These are phyloP conservation scores for Molanna angustata DNA, from an alignment of 2,888 invertebrate species.

Conservation along the genomic window DNA sequence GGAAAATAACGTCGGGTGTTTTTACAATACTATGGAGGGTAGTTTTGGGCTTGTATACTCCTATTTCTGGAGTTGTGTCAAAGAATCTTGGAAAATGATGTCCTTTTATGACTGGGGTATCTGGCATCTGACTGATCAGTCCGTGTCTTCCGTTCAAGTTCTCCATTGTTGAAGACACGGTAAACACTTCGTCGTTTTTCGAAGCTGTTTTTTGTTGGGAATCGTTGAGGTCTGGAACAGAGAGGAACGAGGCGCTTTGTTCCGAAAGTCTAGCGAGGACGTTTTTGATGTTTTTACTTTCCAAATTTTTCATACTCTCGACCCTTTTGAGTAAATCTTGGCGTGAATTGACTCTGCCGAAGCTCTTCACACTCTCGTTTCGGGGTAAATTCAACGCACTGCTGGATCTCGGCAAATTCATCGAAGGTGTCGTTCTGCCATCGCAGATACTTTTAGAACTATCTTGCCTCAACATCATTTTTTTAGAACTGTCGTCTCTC, in stretches of 20 bases:
- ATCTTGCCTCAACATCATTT: too few species aligned
- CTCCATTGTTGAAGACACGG: slow-evolving; percentile 41
- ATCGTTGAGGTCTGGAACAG: slow-evolving; percentile 48
- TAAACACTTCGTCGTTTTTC: slow-evolving; percentile 44
- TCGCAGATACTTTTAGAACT: too few species aligned
- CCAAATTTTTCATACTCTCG: slow-evolving; percentile 43
- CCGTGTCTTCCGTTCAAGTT: slow-evolving; percentile 40
- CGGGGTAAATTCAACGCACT: slow-evolving; percentile 40
- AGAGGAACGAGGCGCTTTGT: slow-evolving; percentile 52
- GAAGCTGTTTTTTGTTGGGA: slow-evolving; percentile 44
- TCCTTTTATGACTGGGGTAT: slow-evolving; percentile 52
- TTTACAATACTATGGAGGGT: slow-evolving; percentile 53
- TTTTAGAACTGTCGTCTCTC: too few species aligned
- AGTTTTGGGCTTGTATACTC: slow-evolving; percentile 48
- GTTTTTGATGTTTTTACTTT: slow-evolving; percentile 41
- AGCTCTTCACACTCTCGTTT: slow-evolving; percentile 46
- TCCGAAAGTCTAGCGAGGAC: slow-evolving; percentile 49
- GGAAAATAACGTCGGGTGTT: slow-evolving; percentile 51
- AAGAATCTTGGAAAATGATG: slow-evolving; percentile 49
- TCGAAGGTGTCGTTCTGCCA: neutral
- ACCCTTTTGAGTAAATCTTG: slow-evolving; percentile 42
- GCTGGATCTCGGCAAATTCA: slow-evolving; percentile 18
- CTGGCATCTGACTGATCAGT: slow-evolving; percentile 45
- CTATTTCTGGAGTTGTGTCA: slow-evolving; percentile 44
- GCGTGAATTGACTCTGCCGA: slow-evolving; percentile 41